A percentile compares a stretch with the other conserved stretches of the same genome.
Evolutionary conservation across 2,113 vertebrate species (phyloP).

Genomic region (Terrapene triunguis): DNA sequence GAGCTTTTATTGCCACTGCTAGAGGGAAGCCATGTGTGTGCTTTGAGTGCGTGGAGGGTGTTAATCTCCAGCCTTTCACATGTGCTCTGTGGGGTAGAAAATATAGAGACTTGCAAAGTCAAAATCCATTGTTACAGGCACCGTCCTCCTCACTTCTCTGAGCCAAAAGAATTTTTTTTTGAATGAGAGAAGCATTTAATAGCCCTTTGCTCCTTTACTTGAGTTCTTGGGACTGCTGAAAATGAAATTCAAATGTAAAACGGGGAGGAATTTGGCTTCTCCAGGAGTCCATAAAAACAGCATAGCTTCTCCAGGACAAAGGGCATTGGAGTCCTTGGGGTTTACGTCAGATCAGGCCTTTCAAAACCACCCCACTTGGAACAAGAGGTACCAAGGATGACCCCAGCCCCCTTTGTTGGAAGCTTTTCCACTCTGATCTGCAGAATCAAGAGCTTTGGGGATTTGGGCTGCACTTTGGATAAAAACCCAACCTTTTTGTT

Average conservation of each 20-base stretch:
- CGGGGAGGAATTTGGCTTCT: neutral
- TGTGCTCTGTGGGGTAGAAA: constrained; percentile 2
- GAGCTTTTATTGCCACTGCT: neutral
- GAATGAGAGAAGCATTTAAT: neutral
- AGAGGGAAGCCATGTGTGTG: neutral
- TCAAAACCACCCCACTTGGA: neutral
- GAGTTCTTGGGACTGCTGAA: neutral
- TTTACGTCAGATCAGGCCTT: constrained; percentile 38
- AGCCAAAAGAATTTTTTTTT: neutral
- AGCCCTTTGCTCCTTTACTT: neutral
- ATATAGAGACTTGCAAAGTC: constrained; percentile 20
- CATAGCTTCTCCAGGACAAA: constrained; percentile 9
- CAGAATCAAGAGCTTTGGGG: neutral
- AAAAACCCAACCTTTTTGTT: neutral
- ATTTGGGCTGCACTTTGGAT: neutral
- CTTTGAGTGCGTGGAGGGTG: neutral
- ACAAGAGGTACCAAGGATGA: neutral
- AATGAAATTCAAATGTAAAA: constrained; percentile 15
- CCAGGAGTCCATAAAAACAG: constrained; percentile 36
- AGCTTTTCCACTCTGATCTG: neutral
- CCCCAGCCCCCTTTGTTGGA: accelerated
- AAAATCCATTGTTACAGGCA: neutral
- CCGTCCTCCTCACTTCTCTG: neutral
- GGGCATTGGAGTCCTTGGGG: constrained; percentile 43
- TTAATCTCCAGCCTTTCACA: constrained; percentile 48